Evolutionary conservation across 2,888 invertebrate species (phyloP).

Genomic region (Diaperis boleti): DNA sequence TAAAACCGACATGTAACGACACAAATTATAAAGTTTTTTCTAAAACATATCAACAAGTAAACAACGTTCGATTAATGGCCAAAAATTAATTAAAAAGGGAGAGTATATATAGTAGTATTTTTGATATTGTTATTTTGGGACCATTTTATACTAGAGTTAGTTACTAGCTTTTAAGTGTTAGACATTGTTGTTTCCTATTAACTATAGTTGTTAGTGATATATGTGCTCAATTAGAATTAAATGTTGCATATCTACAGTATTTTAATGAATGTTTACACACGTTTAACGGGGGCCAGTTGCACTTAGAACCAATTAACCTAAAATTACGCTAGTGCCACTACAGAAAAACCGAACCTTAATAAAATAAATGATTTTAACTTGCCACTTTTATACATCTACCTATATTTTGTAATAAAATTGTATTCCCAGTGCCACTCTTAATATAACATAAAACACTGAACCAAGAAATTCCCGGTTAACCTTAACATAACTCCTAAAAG

Average conservation of each 20-base stretch:
- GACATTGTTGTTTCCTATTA: conserved; percentile 53
- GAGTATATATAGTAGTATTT: conserved; percentile 57
- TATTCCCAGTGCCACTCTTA: conserved; percentile 39
- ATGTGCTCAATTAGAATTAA: conserved; percentile 58
- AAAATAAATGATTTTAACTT: conserved; percentile 26
- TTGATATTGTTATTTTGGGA: conserved; percentile 59
- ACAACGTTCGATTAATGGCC: conserved; percentile 33
- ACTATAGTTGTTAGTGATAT: conserved; percentile 52
- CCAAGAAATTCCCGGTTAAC: conserved; percentile 16
- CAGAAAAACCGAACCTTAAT: background rate
- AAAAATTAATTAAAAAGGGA: conserved; percentile 48
- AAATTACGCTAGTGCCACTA: conserved; percentile 41
- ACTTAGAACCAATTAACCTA: conserved; percentile 35
- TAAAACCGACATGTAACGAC: conserved; percentile 45
- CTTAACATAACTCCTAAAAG: conserved; percentile 26
- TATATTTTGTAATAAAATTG: conserved; percentile 40
- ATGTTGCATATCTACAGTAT: conserved; percentile 53
- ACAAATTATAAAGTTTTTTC: conserved; percentile 25
- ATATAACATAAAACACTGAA: conserved; percentile 18
- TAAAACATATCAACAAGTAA: conserved; percentile 42
- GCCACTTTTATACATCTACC: conserved; percentile 39
- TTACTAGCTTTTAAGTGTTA: conserved; percentile 53
- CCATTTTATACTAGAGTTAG: conserved; percentile 53
- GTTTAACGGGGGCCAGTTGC: conserved; percentile 52
- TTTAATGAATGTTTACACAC: conserved; percentile 52